Base-by-base conservation (phyloP, 2,113 vertebrate species). In the Vanacampus margaritifer region DNA sequence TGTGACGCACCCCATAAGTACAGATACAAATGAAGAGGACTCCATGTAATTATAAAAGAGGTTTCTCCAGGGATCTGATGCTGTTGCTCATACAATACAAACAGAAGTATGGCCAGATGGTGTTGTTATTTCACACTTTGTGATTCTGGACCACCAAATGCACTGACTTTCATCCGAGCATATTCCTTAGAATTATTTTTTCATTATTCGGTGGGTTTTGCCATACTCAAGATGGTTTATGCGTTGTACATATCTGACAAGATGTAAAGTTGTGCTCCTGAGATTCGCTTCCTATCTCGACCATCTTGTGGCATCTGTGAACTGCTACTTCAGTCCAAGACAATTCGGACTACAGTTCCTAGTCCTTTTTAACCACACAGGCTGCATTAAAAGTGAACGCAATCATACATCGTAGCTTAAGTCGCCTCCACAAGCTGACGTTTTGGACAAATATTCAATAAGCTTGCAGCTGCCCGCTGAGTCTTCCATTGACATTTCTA, bases 361-460 rank as follows among this genome's bases (percentile, higher is more conserved):
- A 51, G n/a, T n/a, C 48, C 8, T 51, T n/a, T 32, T 32, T 57
- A 16, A 57, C 24, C 24, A 57, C 54, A 57, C 26, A 24, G 11
- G n/a, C 23, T 26, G 23, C 51, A 11, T 54, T 23, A 1, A 26
- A 9, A 17, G 26, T 32, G 26, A 57, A 16, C 14, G 5, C 26
- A 57, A 32, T 26, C 12, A 17, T 57, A 32, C 14, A 19, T 57
- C 26, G 32, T 28, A 32, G 54, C 32, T 28, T 1, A 53, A 48
- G 48, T 28, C 59, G 56, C 54, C 69, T 53, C 61, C 72, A 64
- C n/a, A 43, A 69, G 58, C 70, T 64, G 45, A 74, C 35, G 66
- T 76, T 81, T 78, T 39, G 64, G 68, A 72, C 26, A 63, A 57
- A 79, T 79, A 83, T 79, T 59, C 73, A 73, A 70, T 67, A 74